Evolutionary conservation across 2,888 invertebrate species (phyloP).

Genomic region (Ormyrus labotus): DNA sequence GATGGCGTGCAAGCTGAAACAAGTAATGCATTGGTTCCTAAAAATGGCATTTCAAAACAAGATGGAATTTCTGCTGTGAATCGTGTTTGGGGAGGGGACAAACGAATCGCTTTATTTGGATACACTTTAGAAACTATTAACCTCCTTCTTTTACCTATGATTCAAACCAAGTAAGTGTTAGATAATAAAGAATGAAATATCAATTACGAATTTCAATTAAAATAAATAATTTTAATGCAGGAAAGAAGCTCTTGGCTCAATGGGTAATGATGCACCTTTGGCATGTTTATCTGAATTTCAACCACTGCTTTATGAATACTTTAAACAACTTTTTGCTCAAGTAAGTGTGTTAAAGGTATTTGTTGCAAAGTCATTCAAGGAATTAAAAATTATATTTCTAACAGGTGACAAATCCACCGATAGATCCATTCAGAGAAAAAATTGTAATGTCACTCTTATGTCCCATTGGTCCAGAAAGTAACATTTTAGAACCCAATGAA

Average conservation of each 20-base stretch:
- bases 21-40: constrained; percentile 62
- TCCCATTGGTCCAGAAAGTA: constrained; percentile 97
- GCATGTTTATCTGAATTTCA: constrained; percentile 97
- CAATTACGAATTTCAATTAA: not conserved
- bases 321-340: constrained; percentile 99
- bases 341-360: constrained; percentile 72
- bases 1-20: constrained; percentile 68
- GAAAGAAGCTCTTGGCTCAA: constrained; percentile 98
- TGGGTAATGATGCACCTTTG: constrained; percentile 99
- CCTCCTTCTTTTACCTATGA: constrained; percentile 96
- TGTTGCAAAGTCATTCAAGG: not conserved
- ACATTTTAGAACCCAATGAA: constrained; percentile 92
- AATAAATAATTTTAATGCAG: constrained; percentile 76
- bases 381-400: constrained; percentile 30
- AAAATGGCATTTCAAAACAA: constrained; percentile 59
- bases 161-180: constrained; percentile 88
- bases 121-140: constrained; percentile 97
- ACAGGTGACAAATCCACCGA: constrained; percentile 97
- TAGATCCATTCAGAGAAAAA: constrained; percentile 98
- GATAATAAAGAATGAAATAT: not conserved
- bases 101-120: constrained; percentile 91
- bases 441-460: constrained; percentile 99
- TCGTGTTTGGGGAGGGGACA: constrained; percentile 82
- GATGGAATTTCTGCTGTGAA: constrained; percentile 72
- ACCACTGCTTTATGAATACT: constrained; percentile 96